Evolutionary conservation across 2,797 vertebrate species (phyloP), one percentile per base, ranked within the genome.

Genomic region (Mergus octosetaceus): DNA sequence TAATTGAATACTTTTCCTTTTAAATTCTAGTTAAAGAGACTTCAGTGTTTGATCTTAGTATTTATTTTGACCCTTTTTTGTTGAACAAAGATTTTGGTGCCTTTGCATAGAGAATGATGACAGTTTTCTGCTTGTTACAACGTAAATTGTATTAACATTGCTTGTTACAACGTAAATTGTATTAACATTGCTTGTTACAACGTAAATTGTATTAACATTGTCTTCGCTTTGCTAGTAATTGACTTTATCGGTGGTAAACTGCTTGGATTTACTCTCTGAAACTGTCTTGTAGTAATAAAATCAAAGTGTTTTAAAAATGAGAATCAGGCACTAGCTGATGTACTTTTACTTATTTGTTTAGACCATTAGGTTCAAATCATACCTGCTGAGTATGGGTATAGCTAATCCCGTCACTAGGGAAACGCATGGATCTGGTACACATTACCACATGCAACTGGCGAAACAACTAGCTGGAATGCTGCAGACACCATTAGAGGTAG

Each of bases 351-450:
- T 81, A 6, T 92, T 60, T 95, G 4, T 79, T 84, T 72, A 98
- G 99, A 99, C 99, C 9, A 99, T 99, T 90, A 98, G 98, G 54
- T 99, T 99, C 95, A 99, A 99, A 92, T 99, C 99, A 34, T 99
- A 99, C 94, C 98, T 99, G 27, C 97, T 99, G 94, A 99, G 99
- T 96, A 99, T 99, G 99, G 99, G 99, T 57, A 99, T 99, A 76
- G 99, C 99, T 84, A 98, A 99, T 95, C 99, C 99, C 34, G 99
- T 99, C 38, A 99, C 99, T 13, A 98, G 99, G 88, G 99, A 99
- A 96, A 99, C 99, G 0, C 98, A 98, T 0, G 99, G 99, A 87
- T 99, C 99, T 2, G 99, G 99, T 54, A 99, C 99, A 21, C 98
- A 99, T 95, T 99, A 99, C 97, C 99, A 99, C 93, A 98, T 99